Evolutionary conservation across 2,888 invertebrate species (phyloP).

Genomic region (Listrodromus nycthemerus): DNA sequence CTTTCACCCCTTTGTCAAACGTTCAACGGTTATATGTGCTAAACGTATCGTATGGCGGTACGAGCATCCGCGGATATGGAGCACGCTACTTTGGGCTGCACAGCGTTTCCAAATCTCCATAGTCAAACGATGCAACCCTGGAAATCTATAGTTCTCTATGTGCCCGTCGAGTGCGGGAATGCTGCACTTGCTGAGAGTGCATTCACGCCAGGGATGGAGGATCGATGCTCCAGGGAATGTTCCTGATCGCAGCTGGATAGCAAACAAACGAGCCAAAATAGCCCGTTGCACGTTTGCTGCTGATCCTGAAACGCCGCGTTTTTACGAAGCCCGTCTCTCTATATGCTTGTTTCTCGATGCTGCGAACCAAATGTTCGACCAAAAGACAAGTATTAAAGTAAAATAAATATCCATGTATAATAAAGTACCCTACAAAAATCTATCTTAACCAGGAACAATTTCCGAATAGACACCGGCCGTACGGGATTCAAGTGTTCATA

Average conservation of each 20-base stretch:
- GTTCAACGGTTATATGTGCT: background rate
- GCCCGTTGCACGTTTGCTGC: background rate
- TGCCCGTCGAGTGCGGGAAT: background rate
- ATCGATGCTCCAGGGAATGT: slow-evolving; percentile 17
- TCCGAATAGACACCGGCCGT: background rate
- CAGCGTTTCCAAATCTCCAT: slow-evolving; percentile 20
- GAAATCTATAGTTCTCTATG: slow-evolving; percentile 4
- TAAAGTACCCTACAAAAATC: too few species aligned
- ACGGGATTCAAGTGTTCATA: slow-evolving; percentile 3
- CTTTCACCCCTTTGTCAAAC: too few species aligned
- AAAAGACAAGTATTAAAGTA: background rate
- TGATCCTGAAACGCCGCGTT: slow-evolving; percentile 12
- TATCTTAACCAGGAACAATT: too few species aligned
- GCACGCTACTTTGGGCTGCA: background rate
- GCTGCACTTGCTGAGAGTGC: slow-evolving; percentile 18
- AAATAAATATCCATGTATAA: background rate
- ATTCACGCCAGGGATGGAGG: background rate
- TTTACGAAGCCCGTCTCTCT: background rate
- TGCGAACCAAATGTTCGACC: background rate
- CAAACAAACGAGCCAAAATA: background rate
- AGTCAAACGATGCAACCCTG: slow-evolving; percentile 16
- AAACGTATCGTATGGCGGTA: background rate
- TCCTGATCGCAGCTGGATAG: background rate
- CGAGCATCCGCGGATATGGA: background rate
- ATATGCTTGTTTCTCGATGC: background rate